Conservation (phyloP, 92 coral and sea anemone species). For the Phenganax marumi region DNA sequence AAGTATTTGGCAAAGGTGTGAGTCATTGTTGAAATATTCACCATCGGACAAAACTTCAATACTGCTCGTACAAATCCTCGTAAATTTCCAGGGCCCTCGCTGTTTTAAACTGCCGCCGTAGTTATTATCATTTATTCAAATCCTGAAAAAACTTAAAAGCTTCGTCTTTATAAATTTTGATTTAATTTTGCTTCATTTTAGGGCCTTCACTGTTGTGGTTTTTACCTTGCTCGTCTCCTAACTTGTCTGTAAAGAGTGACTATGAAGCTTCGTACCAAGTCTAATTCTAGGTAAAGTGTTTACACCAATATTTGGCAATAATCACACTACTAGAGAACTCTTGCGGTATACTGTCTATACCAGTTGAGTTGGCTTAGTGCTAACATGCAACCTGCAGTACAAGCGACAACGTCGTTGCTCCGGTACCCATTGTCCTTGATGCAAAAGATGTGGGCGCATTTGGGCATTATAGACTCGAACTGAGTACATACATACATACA, state of each 20-base stretch:
- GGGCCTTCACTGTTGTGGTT: slow-evolving; percentile 22
- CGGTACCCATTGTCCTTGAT: too few relatives aligned
- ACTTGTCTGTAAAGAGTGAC: slow-evolving; percentile 3
- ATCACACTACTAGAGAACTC: background rate
- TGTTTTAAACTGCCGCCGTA: background rate
- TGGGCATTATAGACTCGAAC: too few relatives aligned
- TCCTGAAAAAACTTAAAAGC: background rate
- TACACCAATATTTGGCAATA: too few relatives aligned
- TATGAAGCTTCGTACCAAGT: slow-evolving; percentile 15
- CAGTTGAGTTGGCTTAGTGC: background rate
- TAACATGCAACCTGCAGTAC: too few relatives aligned
- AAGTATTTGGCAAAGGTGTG: slow-evolving; percentile 94
- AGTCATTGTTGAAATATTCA: background rate
- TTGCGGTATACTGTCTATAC: background rate
- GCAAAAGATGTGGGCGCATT: too few relatives aligned
- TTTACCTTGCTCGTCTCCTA: slow-evolving; percentile 32
- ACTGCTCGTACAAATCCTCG: background rate
- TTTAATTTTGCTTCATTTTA: background rate
- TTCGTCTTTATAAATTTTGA: background rate
- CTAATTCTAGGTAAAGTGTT: background rate
- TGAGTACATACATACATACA: too few relatives aligned
- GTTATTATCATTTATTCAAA: background rate
- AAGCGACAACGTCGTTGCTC: too few relatives aligned
- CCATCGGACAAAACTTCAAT: too few relatives aligned
- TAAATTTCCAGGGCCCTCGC: background rate